Evolutionary conservation across 2,888 invertebrate genomes (phyloP).

Genomic region (Panzeria rudis): DNA sequence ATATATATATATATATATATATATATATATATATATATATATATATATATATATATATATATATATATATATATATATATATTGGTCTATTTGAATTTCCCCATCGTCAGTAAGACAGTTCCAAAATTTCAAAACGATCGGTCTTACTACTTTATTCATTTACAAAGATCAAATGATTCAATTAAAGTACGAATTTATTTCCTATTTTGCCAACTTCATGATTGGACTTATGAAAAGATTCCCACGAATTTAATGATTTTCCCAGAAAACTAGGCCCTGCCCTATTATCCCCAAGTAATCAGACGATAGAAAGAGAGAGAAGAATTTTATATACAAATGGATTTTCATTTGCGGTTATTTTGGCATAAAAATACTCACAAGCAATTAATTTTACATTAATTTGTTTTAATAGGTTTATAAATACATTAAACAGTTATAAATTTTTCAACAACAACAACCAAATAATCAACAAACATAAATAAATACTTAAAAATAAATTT

Average conservation of each 20-base stretch:
- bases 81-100: too few relatives aligned
- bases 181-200: too few relatives aligned
- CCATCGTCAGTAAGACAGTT: too few relatives aligned
- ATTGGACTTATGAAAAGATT: too few relatives aligned
- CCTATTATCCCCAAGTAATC: slow-evolving; percentile 37
- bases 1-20: too few relatives aligned
- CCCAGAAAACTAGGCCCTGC: not conserved
- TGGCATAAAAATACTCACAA: slow-evolving; percentile 72
- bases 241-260: too few relatives aligned
- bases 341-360: slow-evolving; percentile 72
- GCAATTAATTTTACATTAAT: slow-evolving; percentile 74
- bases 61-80: too few relatives aligned
- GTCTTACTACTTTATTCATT: too few relatives aligned
- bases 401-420: slow-evolving; percentile 72
- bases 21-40: too few relatives aligned
- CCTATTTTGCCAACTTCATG: too few relatives aligned
- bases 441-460: slow-evolving; percentile 39
- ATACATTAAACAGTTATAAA: slow-evolving; percentile 71
- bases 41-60: too few relatives aligned
- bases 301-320: slow-evolving; percentile 19
- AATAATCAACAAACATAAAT: slow-evolving; percentile 33
- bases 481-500: slow-evolving; percentile 32
- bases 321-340: slow-evolving; percentile 62
- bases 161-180: not conserved
- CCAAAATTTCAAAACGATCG: too few relatives aligned